Evolutionary conservation across 64 coral and sea anemone species (phyloP), one percentile per base, ranked within the genome.

Genomic region (Stichodactyla mertensii): DNA sequence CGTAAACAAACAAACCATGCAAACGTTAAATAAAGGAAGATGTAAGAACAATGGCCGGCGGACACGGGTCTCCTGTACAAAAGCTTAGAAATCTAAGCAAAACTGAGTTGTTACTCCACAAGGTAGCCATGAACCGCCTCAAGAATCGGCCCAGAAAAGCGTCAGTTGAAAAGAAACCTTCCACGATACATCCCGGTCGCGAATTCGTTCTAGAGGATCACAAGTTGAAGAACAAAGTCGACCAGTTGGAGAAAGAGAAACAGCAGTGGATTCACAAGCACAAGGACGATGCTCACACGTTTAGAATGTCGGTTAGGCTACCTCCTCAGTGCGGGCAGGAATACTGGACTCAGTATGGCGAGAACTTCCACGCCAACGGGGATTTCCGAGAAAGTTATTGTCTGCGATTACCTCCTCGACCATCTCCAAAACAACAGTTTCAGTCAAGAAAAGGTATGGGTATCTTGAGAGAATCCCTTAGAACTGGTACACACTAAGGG

Each of bases 301-400:
- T 96, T 58, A 92, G 92, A 86, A 96, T 96, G 91, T 96, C 94
- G 4, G 70, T 90, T 9, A 89, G 84, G 51, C 61, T 87, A 10
- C 91, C 94, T 6, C 16, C 86, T 9, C 89, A 85, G 27, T 66
- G 64, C 0, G 71, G 88, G 0, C 24, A 96, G 16, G 91, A 96
- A 16, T 93, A 87, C 54, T 93, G 88, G 85, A 93, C 85, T 71
- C 91, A 96, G 56, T 93, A 96, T 22, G 94, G 94, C 13, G 94
- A 93, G 54, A 89, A 93, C 24, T 96, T 88, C n/a, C 91, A 92
- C 10, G 94, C 94, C 2, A 96, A 96, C 66, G 94, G 94, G 16
- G 94, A 96, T 18, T 54, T 10, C 14, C 14, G 78, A 55, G 78
- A 81, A 19, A 81, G 22, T 18, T 28, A 22, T 81, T 15, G 10